These are phyloP conservation scores for Anas capensis DNA, from an alignment of 2,797 vertebrate genomes.

Conservation along the genomic window DNA sequence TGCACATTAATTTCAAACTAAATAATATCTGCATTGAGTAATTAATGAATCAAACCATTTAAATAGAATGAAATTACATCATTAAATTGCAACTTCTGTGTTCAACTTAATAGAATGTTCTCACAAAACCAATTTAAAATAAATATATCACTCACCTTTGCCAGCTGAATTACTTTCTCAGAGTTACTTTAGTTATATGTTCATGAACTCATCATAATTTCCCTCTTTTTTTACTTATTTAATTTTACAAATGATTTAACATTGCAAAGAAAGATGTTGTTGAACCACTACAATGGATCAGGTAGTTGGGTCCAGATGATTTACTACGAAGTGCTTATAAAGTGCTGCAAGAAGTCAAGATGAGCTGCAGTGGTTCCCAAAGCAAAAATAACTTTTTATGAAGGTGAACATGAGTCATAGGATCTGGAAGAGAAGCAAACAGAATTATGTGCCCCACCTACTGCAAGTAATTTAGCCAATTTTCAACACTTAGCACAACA, in stretches of 20 bases:
- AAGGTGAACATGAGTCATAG: conserved; percentile 54
- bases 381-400: conserved; percentile 63
- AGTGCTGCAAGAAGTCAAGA: neutral
- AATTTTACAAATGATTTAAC: conserved; percentile 46
- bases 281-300: neutral
- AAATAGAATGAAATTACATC: neutral
- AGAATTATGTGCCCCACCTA: conserved; percentile 46
- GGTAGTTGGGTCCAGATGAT: neutral
- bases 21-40: conserved; percentile 27
- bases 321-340: conserved; percentile 31
- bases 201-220: conserved; percentile 14
- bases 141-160: conserved; percentile 34
- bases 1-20: conserved; percentile 13
- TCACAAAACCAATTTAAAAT: conserved; percentile 31
- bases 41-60: conserved; percentile 26
- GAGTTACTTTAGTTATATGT: conserved; percentile 15
- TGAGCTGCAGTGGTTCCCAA: conserved; percentile 44
- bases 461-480: conserved; percentile 63
- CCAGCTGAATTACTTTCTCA: neutral
- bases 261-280: neutral
- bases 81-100: conserved; percentile 2
- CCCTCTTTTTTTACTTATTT: neutral
- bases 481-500: conserved; percentile 65
- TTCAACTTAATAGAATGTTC: conserved; percentile 34
- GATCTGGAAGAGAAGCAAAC: conserved; percentile 56